These are phyloP conservation scores for Neodontobutis hainanensis DNA, from an alignment of 2,113 vertebrate species.

Conservation along the genomic window DNA sequence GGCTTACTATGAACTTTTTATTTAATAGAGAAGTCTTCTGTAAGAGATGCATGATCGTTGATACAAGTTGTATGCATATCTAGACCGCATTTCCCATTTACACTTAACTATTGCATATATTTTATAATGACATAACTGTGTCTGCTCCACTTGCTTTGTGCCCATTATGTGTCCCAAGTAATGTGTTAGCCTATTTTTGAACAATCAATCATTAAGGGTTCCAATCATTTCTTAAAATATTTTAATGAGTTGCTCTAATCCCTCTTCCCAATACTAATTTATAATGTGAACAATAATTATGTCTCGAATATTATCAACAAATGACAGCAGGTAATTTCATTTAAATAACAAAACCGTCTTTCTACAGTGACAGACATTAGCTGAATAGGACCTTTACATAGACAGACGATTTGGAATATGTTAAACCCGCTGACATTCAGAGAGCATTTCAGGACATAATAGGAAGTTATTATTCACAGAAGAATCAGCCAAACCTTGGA, in stretches of 20 bases:
- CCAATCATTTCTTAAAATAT: constrained; percentile 43
- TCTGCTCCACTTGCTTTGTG: too few species aligned
- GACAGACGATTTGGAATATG: constrained; percentile 8
- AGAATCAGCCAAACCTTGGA: constrained; percentile 37
- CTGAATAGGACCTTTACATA: constrained; percentile 13
- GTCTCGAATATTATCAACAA: constrained; percentile 42
- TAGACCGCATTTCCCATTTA: neutral
- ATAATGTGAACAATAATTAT: constrained; percentile 31
- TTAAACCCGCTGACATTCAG: constrained; percentile 32
- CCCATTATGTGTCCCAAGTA: constrained; percentile 31
- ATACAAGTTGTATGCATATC: too few species aligned
- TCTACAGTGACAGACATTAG: constrained; percentile 22
- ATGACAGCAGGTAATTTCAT: constrained; percentile 46
- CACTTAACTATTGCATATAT: neutral
- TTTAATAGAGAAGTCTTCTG: too few species aligned
- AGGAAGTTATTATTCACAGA: constrained; percentile 60
- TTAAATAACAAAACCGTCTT: constrained; percentile 22
- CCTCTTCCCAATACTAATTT: constrained; percentile 32
- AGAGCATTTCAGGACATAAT: constrained; percentile 49
- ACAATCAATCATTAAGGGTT: constrained; percentile 46
- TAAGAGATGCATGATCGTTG: too few species aligned
- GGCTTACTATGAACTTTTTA: too few species aligned
- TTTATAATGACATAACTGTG: constrained; percentile 3
- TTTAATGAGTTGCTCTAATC: constrained; percentile 43
- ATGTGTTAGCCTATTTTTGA: constrained; percentile 34